These are phyloP conservation scores for Seriola dumerili DNA, from an alignment of 2,113 vertebrate genomes.

Conservation along the genomic window DNA sequence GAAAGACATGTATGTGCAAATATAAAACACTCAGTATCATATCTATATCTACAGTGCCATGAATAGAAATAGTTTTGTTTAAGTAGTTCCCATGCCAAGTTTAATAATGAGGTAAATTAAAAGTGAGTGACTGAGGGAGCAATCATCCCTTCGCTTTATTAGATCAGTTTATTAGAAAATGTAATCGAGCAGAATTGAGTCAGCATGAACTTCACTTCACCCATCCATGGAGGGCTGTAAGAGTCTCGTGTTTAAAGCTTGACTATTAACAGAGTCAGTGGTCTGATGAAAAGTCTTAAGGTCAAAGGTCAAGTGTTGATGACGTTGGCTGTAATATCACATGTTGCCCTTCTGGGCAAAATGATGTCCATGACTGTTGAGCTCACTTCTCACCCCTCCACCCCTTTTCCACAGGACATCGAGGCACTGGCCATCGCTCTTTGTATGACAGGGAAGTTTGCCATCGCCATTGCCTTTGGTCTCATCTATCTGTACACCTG, in stretches of 20 bases:
- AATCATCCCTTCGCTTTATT: background rate
- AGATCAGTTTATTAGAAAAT: background rate
- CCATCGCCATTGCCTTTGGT: slow-evolving; percentile 91
- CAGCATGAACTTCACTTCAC: background rate
- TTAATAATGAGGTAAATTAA: background rate
- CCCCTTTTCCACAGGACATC: slow-evolving; percentile 72
- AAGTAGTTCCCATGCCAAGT: background rate
- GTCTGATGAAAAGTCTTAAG: background rate
- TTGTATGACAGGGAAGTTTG: slow-evolving; percentile 92
- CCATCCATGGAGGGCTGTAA: background rate
- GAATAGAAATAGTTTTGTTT: too few species aligned
- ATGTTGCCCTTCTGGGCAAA: background rate
- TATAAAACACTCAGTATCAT: background rate
- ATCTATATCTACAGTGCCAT: background rate
- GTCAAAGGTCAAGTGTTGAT: slow-evolving; percentile 12
- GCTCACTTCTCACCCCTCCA: background rate
- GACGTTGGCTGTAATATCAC: background rate
- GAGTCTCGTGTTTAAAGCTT: background rate
- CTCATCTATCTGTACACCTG: slow-evolving; percentile 95
- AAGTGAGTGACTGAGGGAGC: background rate
- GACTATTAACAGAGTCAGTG: background rate
- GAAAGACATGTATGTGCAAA: background rate
- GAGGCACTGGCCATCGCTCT: slow-evolving; percentile 80
- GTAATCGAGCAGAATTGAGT: background rate
- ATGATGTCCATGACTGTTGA: background rate